These are phyloP conservation scores for Umimayanthus kanabou DNA, from an alignment of 92 coral and sea anemone species.

Conservation along the genomic window DNA sequence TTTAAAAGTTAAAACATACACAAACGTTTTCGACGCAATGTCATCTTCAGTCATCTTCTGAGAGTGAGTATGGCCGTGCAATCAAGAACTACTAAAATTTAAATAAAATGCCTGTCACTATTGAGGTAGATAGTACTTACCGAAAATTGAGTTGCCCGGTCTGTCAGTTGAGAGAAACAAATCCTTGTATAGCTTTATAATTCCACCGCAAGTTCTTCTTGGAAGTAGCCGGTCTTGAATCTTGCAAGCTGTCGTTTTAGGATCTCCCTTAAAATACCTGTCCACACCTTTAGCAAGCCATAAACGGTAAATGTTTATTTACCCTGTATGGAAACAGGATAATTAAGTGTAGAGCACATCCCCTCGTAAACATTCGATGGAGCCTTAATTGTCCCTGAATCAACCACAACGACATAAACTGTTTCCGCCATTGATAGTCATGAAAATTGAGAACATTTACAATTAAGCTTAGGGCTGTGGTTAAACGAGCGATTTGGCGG, in stretches of 20 bases:
- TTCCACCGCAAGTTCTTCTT: not conserved
- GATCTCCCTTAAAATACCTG: not conserved
- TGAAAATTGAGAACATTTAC: not conserved
- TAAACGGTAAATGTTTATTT: not conserved
- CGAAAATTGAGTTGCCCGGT: not conserved
- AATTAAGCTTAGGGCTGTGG: not conserved
- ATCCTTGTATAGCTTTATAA: not conserved
- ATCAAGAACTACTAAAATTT: not conserved
- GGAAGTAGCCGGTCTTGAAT: not conserved
- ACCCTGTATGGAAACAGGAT: constrained; percentile 1
- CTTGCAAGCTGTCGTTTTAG: not conserved
- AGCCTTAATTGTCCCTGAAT: not conserved
- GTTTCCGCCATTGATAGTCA: not conserved
- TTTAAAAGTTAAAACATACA: too few relatives aligned
- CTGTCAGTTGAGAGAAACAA: not conserved
- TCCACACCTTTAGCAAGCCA: not conserved
- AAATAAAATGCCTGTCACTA: not conserved
- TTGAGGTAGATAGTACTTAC: not conserved
- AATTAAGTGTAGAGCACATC: not conserved
- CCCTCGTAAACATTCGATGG: constrained; percentile 1
- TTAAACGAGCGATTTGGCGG: not conserved
- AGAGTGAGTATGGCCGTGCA: not conserved
- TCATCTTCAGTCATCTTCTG: too few relatives aligned
- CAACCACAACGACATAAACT: not conserved
- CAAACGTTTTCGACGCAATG: too few relatives aligned